phyloP scores from a whole-genome alignment of 2,888 invertebrate species.

The Apodemia mormo region DNA sequence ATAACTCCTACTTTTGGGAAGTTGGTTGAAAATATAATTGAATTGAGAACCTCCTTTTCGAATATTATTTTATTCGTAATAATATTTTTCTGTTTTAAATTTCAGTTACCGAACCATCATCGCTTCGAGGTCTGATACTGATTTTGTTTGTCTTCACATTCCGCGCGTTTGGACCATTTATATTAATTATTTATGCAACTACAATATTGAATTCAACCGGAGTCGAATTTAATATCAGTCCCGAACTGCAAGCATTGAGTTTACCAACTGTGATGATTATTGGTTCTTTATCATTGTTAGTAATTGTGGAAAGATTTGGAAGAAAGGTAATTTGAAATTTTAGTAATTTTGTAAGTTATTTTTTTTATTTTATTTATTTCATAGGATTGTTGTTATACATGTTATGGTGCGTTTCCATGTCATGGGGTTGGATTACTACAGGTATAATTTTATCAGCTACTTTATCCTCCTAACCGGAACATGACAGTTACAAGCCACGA shows the following conservation, averaged over 20 bases:
- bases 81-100: slow-evolving; percentile 17
- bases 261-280: slow-evolving; percentile 7
- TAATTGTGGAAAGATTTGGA: slow-evolving; percentile 1
- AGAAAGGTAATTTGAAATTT: background rate
- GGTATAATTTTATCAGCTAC: too few species aligned
- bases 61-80: too few species aligned
- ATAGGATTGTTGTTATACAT: too few species aligned
- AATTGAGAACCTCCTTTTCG: too few species aligned
- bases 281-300: background rate
- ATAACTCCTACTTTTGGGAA: too few species aligned
- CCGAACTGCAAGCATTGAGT: slow-evolving; percentile 43
- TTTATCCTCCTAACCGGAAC: too few species aligned
- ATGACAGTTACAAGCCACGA: too few species aligned
- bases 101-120: slow-evolving; percentile 50
- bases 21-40: too few species aligned
- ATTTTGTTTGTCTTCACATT: slow-evolving; percentile 40
- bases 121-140: slow-evolving; percentile 47
- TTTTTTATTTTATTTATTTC: too few species aligned
- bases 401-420: too few species aligned
- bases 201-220: slow-evolving; percentile 44
- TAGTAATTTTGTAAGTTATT: too few species aligned
- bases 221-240: slow-evolving; percentile 40
- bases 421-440: too few species aligned
- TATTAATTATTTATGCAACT: slow-evolving; percentile 47
- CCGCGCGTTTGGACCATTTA: slow-evolving; percentile 45